These are phyloP conservation scores for Clinocottus analis DNA, from an alignment of 2,113 vertebrate genomes.

Conservation along the genomic window DNA sequence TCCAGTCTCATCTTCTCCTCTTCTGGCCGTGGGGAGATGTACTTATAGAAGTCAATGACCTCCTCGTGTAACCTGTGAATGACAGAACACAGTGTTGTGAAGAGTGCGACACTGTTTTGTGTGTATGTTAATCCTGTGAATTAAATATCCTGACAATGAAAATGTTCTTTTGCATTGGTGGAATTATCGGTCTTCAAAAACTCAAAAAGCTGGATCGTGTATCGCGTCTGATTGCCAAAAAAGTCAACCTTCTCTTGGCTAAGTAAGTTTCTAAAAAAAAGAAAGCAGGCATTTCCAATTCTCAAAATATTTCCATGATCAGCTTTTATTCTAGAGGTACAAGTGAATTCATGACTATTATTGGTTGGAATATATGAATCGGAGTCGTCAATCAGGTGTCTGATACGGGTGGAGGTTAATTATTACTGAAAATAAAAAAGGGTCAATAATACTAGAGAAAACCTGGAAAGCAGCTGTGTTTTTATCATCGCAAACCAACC, in stretches of 20 bases:
- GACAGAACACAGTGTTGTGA: conserved; percentile 6
- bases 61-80: conserved; percentile 92
- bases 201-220: no score
- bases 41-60: conserved; percentile 96
- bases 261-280: conserved; percentile 9
- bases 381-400: not conserved
- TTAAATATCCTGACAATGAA: not conserved
- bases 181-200: no score
- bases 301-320: conserved; percentile 11
- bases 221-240: not conserved
- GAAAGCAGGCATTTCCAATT: not conserved
- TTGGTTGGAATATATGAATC: not conserved
- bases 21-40: conserved; percentile 95
- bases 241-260: not conserved
- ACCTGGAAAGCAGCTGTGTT: not conserved
- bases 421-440: conserved; percentile 4
- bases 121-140: not conserved
- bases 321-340: not conserved
- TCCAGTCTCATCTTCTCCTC: conserved; percentile 97
- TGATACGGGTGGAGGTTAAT: not conserved
- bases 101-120: not conserved
- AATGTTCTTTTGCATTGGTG: not conserved
- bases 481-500: not conserved
- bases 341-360: not conserved
- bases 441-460: not conserved